Conservation (phyloP, 2,797 vertebrate species). For the Aphelocoma californica region DNA sequence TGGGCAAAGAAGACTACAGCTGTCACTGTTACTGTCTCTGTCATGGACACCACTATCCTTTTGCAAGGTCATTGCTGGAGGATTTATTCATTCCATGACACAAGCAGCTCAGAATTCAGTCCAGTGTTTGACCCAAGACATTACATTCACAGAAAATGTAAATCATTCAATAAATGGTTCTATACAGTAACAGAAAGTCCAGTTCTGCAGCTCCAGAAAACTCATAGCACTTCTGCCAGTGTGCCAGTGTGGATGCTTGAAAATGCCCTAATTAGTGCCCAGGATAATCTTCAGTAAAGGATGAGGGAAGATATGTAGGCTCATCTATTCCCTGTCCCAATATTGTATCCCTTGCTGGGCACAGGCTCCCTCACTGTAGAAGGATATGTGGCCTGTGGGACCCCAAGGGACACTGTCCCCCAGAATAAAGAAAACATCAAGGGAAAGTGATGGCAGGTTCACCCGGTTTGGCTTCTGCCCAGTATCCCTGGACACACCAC, state of each 20-base stretch:
- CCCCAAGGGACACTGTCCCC: not conserved
- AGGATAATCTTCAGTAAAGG: not conserved
- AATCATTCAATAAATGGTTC: not conserved
- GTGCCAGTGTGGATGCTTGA: not conserved
- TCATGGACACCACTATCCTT: not conserved
- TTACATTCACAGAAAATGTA: not conserved
- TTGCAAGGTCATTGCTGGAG: not conserved
- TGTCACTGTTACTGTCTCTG: not conserved
- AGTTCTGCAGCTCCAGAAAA: not conserved
- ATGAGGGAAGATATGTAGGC: not conserved
- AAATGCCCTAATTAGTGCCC: not conserved
- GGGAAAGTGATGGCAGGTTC: not conserved
- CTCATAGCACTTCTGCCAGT: not conserved
- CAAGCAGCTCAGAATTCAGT: not conserved
- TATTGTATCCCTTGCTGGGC: rapidly evolving
- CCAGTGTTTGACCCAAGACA: not conserved
- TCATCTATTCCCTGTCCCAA: not conserved
- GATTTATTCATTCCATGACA: not conserved
- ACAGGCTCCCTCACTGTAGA: not conserved
- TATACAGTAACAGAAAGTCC: not conserved
- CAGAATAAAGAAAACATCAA: not conserved
- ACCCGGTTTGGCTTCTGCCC: not conserved
- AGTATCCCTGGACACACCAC: not conserved
- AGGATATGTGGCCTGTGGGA: not conserved
- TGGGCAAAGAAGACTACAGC: not conserved